Base-by-base conservation (phyloP, 2,888 invertebrate species). In the Lasioglossum marginatum region DNA sequence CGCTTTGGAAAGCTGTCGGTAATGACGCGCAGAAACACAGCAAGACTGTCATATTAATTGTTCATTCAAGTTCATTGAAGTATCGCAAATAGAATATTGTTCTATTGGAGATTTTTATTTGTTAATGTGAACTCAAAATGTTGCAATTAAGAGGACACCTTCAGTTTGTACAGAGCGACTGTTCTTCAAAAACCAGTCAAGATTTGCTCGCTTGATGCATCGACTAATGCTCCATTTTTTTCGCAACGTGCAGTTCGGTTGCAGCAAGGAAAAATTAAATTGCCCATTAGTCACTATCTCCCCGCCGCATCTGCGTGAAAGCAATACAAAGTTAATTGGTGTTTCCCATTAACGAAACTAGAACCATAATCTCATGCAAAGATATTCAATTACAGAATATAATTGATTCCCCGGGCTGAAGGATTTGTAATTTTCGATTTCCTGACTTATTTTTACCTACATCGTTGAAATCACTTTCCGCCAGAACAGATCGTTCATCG, bases 191-290 rank as follows among this genome's bases (percentile, higher is more conserved):
- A 19, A 52, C 23, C 52, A 10, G n/a, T n/a, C 23, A n/a, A 52
- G 52, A 52, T 52, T n/a, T n/a, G 3, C n/a, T 52, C 23, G 52
- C 52, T 52, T 10, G 52, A n/a, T 52, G 52, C 52, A 52, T 52
- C 52, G 52, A 52, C 52, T 52, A 52, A n/a, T 52, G 52, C 52
- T 52, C n/a, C 3, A 52, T 10, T 52, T 52, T n/a, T 52, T 52
- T 52, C 52, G 10, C 52, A 52, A 52, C 2, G 52, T 0, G n/a
- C n/a, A n/a, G 52, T 52, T 23, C n/a, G 52, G 52, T n/a, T 52
- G 52, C 52, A n/a, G 52, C 52, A 52, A 52, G n/a, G 52, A 52
- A 52, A 52, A 52, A 52, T 52, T 52, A 52, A 52, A 52, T 52
- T 52, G 52, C 52, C 52, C 52, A 52, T 52, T 52, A 52, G 52